These are phyloP conservation scores for Poeciliopsis prolifica DNA, from an alignment of 2,113 vertebrate species.

Conservation along the genomic window DNA sequence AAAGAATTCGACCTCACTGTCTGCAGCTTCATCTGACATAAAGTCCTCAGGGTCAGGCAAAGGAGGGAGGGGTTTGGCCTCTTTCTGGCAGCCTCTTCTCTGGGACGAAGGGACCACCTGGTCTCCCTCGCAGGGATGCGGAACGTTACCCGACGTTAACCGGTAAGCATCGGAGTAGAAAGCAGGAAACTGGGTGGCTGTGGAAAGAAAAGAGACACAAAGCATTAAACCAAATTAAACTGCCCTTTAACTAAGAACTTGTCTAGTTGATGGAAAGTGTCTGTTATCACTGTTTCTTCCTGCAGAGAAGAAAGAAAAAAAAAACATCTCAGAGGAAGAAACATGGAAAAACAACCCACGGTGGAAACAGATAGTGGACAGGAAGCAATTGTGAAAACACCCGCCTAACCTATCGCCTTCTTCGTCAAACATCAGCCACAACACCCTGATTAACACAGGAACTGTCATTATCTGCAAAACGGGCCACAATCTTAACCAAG, in stretches of 20 bases:
- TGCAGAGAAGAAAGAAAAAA: slow-evolving; percentile 26
- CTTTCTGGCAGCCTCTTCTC: slow-evolving; percentile 81
- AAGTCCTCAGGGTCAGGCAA: slow-evolving; percentile 83
- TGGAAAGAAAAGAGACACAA: slow-evolving; percentile 14
- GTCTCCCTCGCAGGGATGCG: slow-evolving; percentile 76
- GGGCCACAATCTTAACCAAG: slow-evolving; percentile 59
- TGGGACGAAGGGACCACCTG: slow-evolving; percentile 84
- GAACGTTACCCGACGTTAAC: slow-evolving; percentile 53
- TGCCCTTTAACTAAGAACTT: background rate
- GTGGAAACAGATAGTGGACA: slow-evolving; percentile 45
- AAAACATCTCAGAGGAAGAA: slow-evolving; percentile 46
- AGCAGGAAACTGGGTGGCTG: slow-evolving; percentile 57
- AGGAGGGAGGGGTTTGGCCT: slow-evolving; percentile 89
- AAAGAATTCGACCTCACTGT: slow-evolving; percentile 92
- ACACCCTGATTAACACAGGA: slow-evolving; percentile 71
- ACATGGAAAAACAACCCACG: slow-evolving; percentile 57
- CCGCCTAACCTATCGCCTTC: slow-evolving; percentile 61
- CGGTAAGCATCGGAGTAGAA: slow-evolving; percentile 53
- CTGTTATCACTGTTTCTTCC: slow-evolving; percentile 55
- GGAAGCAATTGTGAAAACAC: slow-evolving; percentile 61
- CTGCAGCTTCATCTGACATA: slow-evolving; percentile 83
- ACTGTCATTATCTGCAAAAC: slow-evolving; percentile 57
- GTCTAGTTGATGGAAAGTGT: slow-evolving; percentile 10
- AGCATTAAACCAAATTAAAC: slow-evolving; percentile 14
- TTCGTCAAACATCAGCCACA: slow-evolving; percentile 77